phyloP scores from a whole-genome alignment of 2,888 invertebrate genomes.

The Tiliacea citrago region DNA sequence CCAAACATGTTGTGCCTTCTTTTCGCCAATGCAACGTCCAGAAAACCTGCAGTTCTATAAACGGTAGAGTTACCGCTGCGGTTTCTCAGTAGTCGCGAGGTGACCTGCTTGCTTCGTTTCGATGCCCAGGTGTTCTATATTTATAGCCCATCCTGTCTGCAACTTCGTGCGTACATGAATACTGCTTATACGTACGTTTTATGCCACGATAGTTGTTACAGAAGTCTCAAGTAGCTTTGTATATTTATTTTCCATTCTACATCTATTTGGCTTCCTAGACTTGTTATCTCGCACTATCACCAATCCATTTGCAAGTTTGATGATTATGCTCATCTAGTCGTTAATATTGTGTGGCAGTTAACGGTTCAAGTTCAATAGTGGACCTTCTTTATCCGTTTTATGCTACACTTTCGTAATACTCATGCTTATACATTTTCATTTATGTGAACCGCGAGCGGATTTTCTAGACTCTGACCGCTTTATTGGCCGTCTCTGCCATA shows the following conservation, averaged over 20 bases:
- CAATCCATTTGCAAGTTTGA: not conserved
- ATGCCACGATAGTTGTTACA: constrained; percentile 9
- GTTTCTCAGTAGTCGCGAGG: constrained; percentile 47
- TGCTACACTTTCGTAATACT: constrained; percentile 26
- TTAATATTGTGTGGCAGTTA: not conserved
- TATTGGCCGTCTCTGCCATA: constrained; percentile 39
- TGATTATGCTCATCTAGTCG: not conserved
- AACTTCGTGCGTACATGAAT: constrained; percentile 29
- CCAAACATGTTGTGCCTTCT: not conserved
- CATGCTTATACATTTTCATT: constrained; percentile 15
- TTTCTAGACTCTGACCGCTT: constrained; percentile 50
- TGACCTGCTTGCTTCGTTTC: constrained; percentile 60
- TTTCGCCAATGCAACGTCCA: constrained; percentile 8
- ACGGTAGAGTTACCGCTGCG: constrained; percentile 15
- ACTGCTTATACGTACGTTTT: constrained; percentile 35
- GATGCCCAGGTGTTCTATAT: constrained; percentile 64
- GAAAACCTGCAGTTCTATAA: constrained; percentile 15
- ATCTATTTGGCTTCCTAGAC: not conserved
- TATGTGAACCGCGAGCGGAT: constrained; percentile 33
- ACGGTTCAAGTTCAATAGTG: constrained; percentile 10
- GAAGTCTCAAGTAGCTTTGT: constrained; percentile 24
- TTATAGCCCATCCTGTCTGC: constrained; percentile 56
- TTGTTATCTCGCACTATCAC: not conserved
- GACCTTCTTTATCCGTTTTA: constrained; percentile 28
- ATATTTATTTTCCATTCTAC: not conserved